Percentiles rank a stretch among this genome's conserved stretches.
Conservation (phyloP, 2,113 vertebrate genomes). For the Thymallus thymallus region DNA sequence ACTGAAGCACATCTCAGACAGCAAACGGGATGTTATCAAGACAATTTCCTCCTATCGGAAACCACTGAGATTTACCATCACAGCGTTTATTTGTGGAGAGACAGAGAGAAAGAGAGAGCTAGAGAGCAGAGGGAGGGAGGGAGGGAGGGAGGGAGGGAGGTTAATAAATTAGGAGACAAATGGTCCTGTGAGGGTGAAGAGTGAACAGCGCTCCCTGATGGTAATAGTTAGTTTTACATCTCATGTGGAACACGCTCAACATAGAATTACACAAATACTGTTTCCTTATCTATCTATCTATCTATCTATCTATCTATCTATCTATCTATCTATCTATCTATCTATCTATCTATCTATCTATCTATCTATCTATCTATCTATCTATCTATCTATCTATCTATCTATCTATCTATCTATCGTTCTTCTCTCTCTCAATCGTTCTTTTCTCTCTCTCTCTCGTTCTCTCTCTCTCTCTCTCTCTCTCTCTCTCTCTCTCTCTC, state of each 20-base stretch:
- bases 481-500: too few species aligned
- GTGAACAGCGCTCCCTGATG: neutral
- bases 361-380: too few species aligned
- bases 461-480: too few species aligned
- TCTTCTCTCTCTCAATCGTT: too few species aligned
- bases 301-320: too few species aligned
- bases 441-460: too few species aligned
- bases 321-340: too few species aligned
- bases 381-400: too few species aligned
- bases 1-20: neutral
- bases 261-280: too few species aligned
- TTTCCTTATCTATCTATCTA: constrained; percentile 13
- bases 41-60: neutral
- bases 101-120: neutral
- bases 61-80: constrained; percentile 6
- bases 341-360: too few species aligned
- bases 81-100: constrained; percentile 13
- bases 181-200: neutral
- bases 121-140: neutral
- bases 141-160: neutral
- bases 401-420: too few species aligned
- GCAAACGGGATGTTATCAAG: neutral
- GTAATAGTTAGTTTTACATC: neutral
- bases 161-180: neutral
- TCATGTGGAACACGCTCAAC: neutral